These are phyloP conservation scores for Rapana venosa DNA, from an alignment of 2,888 invertebrate genomes.

Conservation along the genomic window DNA sequence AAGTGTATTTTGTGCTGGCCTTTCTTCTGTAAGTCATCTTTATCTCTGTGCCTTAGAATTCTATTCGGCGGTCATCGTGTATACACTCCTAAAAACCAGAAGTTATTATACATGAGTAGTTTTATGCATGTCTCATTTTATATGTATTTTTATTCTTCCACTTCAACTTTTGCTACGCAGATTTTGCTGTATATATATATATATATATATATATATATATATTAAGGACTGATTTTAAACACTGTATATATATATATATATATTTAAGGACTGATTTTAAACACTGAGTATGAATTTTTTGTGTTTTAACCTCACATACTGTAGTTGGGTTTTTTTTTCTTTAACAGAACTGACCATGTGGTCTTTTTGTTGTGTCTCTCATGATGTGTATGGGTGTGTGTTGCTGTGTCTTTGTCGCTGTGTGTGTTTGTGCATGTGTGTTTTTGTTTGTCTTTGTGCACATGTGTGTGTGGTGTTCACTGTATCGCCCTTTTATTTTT, in stretches of 20 bases:
- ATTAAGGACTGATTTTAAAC: neutral
- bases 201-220: neutral
- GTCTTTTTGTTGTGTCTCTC: too few species aligned
- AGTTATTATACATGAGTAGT: neutral
- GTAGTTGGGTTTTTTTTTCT: too few species aligned
- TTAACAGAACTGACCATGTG: too few species aligned
- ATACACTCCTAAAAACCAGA: neutral
- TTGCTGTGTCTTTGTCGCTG: neutral
- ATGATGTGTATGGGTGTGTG: neutral
- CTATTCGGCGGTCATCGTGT: neutral
- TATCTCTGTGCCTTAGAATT: neutral
- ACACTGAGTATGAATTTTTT: too few species aligned
- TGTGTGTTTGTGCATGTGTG: too few species aligned
- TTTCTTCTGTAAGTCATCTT: neutral
- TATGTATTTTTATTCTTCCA: neutral
- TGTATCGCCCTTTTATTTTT: neutral
- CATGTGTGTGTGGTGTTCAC: too few species aligned
- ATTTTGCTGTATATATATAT: neutral
- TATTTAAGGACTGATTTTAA: neutral
- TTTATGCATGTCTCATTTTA: neutral
- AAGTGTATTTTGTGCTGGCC: too few species aligned
- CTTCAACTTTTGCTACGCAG: neutral
- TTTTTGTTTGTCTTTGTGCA: too few species aligned
- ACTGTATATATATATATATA: neutral
- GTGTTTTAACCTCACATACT: too few species aligned